Base-by-base conservation (phyloP, 2,888 invertebrate species). In the Blastobasis adustella region DNA sequence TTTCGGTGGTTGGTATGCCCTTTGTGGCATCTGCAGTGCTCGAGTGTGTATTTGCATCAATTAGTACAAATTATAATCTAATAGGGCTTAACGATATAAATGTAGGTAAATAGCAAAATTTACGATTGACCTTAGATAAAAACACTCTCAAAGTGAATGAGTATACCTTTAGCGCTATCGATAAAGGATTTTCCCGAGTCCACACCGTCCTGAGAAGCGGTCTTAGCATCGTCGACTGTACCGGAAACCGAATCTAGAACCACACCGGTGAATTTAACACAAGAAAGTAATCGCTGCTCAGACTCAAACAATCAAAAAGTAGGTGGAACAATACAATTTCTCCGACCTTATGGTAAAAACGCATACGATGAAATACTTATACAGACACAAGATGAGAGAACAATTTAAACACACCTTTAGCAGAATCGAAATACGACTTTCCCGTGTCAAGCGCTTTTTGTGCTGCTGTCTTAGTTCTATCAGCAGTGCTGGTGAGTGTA, bases 401-500 rank as follows among this genome's bases (percentile, higher is more conserved):
- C 9, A 23, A 41, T 42, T 40, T 50, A 50, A 40, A 51, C 7
- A 23, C 63, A 67, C 63, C 63, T 65, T 66, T 69, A 9, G 62
- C 65, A 44, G 57, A 55, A 48, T 54, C 62, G 60, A 75, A 63
- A 53, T 70, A 64, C 44, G 73, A 69, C 51, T 69, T 63, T 49
- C 79, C 68, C 45, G 69, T 73, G 53, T 77, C 73, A 55, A 70
- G 58, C 23, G 69, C 75, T 37, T 2, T 9, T 6, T 6, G 63
- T 5, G 76, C 69, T 10, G 71, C 69, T 58, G 68, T 76, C 61
- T 79, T 82, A n/a, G 79, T 77, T 4, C 66, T 67, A 49, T 81
- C 79, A 66, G 79, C 70, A 10, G 79, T 73, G 52, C 65, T 76
- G 47, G 71, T 55, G 40, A 78, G 66, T 6, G 69, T 63, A 58